Conservation (phyloP, 2,888 invertebrate species). For the Monochamus alternatus region DNA sequence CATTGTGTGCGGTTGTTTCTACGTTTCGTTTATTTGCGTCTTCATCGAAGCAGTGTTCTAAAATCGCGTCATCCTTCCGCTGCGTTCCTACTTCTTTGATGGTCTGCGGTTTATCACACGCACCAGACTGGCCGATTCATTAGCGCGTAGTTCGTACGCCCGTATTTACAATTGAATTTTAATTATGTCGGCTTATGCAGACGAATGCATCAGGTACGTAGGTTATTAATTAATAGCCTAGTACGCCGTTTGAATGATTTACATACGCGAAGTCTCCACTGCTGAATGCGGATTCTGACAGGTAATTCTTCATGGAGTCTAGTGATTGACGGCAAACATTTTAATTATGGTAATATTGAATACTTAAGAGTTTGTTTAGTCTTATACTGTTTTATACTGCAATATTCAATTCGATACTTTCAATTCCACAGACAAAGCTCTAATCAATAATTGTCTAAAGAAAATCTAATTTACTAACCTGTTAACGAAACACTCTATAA, state of each 20-base stretch:
- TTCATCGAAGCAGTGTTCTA: too few species aligned
- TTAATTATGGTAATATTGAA: too few species aligned
- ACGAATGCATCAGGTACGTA: conserved; percentile 2
- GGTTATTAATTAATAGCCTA: conserved; percentile 17
- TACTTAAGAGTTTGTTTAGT: too few species aligned
- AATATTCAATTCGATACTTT: too few species aligned
- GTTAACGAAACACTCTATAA: too few species aligned
- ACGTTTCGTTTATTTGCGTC: too few species aligned
- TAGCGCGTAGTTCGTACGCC: neutral
- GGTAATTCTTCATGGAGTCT: neutral
- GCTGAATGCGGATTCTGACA: neutral
- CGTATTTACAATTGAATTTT: conserved; percentile 12
- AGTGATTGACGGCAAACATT: too few species aligned
- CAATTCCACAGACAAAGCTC: too few species aligned
- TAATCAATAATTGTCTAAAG: too few species aligned
- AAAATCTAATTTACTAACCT: too few species aligned
- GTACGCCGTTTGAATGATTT: neutral
- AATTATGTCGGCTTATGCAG: neutral
- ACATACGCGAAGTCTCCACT: neutral
- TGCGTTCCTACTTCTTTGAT: conserved; percentile 1
- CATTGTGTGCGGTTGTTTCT: too few species aligned
- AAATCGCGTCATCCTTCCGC: conserved; percentile 1
- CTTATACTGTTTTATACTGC: too few species aligned
- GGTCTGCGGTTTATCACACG: neutral
- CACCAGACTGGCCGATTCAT: conserved; percentile 18